Evolutionary conservation across 2,113 vertebrate genomes (phyloP).

Genomic region (Ia io): DNA sequence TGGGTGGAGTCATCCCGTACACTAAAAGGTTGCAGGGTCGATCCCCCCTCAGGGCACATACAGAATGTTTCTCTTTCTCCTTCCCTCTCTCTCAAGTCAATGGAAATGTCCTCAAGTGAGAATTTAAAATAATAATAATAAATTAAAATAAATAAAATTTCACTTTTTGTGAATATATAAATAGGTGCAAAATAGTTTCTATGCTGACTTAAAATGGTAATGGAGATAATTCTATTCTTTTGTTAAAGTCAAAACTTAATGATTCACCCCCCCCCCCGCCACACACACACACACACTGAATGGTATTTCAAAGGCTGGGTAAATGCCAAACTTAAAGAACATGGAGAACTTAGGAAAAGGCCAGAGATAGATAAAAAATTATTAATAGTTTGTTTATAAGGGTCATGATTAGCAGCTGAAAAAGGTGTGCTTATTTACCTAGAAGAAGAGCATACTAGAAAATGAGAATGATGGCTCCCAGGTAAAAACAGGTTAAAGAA

Average conservation of each 20-base stretch:
- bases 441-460: background rate
- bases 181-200: slow-evolving; percentile 19
- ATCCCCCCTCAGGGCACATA: no score
- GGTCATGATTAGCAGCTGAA: background rate
- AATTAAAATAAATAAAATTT: background rate
- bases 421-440: slow-evolving; percentile 30
- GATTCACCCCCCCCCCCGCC: no score
- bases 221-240: background rate
- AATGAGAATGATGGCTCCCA: background rate
- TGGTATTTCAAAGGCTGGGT: slow-evolving; percentile 41
- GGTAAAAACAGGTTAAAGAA: background rate
- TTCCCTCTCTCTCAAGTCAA: no score
- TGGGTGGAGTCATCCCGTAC: no score
- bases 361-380: slow-evolving; percentile 42
- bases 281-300: background rate
- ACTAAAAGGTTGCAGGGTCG: no score
- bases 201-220: background rate
- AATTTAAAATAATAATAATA: no score
- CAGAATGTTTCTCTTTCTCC: no score
- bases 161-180: slow-evolving; percentile 20
- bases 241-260: background rate
- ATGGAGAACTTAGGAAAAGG: slow-evolving; percentile 29
- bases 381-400: slow-evolving; percentile 46
- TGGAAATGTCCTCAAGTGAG: no score
- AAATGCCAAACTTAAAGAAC: slow-evolving; percentile 43